Base-by-base conservation (phyloP, 1,140 invertebrate genomes). In the Apolygus lucorum region DNA sequence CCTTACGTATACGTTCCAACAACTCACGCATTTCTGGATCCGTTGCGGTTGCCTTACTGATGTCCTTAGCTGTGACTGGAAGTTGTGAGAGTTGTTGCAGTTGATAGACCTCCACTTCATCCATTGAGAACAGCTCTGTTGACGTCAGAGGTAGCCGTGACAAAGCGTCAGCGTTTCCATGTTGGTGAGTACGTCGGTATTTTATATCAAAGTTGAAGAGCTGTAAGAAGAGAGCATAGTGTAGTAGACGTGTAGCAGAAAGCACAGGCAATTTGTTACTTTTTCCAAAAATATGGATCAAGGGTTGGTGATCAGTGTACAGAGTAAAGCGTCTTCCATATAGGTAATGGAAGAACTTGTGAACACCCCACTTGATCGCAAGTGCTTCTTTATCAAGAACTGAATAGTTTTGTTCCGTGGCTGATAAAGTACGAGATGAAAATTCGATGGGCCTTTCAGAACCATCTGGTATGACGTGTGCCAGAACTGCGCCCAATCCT, bases 381-480 rank as follows among this genome's bases (percentile, higher is more conserved):
- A 84, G 14, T 77, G 66, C 77, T 75, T 84, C 81, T 70, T 79
- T 81, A 52, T 84, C 79, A 26, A 82, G 77, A 70, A 80, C 78
- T 8, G 77, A 68, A 67, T 84, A 82, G 26, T 17, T 22, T 67
- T 72, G 73, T 74, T 83, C 81, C 17, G 80, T 74, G 28, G 67
- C 24, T 24, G 72, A 74, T 22, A 84, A 67, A 1, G 76, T 77
- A 68, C 80, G 63, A 0, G 78, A 49, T 11, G 34, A 11, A 17
- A 11, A 49, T 17, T 49, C 34, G 17, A 49, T 49, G 34, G 34
- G 34, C 34, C 34, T 8, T 49, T 49, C 34, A 49, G 34, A 49
- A 8, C 34, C 34, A 49, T 49, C 34, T 49, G 8, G 34, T 17
- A 49, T 81, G 4, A 76, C 28, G 27, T 71, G 70, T 0, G 67